These are phyloP conservation scores for Stenodema calcarata DNA, from an alignment of 2,888 invertebrate species.

Conservation along the genomic window DNA sequence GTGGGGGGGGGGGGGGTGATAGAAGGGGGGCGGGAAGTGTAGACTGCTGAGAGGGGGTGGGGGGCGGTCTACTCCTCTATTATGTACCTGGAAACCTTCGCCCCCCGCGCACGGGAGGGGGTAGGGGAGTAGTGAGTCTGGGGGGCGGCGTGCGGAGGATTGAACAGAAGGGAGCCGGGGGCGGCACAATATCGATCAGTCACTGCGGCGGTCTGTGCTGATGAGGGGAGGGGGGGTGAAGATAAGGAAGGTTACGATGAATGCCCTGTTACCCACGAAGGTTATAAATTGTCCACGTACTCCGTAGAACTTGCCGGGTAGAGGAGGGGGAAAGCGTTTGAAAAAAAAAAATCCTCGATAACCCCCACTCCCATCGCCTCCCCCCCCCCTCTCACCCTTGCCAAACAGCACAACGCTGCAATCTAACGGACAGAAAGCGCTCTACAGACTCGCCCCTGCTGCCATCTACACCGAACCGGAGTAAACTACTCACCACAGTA, in stretches of 20 bases:
- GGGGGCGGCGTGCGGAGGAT: no score
- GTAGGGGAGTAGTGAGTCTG: no score
- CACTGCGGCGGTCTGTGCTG: background rate
- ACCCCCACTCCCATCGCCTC: no score
- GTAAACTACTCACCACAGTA: background rate
- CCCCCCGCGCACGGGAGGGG: background rate
- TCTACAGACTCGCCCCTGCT: background rate
- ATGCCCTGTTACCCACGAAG: conserved; percentile 23
- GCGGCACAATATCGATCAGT: conserved; percentile 32
- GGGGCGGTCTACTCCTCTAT: background rate
- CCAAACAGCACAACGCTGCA: background rate
- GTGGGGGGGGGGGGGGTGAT: background rate
- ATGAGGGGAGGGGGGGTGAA: background rate
- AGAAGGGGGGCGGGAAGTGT: background rate
- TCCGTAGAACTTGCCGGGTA: background rate
- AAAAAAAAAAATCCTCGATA: background rate
- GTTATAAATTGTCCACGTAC: background rate
- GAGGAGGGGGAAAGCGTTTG: background rate
- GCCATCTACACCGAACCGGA: background rate
- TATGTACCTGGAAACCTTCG: conserved; percentile 14
- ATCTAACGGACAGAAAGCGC: background rate
- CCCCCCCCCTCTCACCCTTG: background rate
- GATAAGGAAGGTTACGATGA: conserved; percentile 42
- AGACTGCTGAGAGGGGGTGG: background rate
- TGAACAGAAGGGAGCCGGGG: background rate